Conservation (phyloP, 2,113 vertebrate species). For the Perca schrenkii region DNA sequence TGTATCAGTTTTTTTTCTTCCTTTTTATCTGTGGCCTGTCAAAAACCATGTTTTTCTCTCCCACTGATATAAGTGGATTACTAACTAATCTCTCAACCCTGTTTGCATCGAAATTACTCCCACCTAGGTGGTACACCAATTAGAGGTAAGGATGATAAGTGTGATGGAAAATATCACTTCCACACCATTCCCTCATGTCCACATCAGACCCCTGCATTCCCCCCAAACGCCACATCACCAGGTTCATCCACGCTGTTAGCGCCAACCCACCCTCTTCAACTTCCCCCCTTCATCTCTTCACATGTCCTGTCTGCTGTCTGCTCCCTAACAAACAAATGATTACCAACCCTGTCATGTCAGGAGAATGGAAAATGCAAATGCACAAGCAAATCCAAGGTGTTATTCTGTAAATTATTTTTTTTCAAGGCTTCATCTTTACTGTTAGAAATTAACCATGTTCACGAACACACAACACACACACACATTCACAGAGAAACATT, state of each 20-base stretch:
- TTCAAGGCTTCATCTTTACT: conserved; percentile 1
- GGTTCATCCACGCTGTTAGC: conserved; percentile 75
- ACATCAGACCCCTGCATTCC: conserved; percentile 85
- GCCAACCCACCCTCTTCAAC: conserved; percentile 62
- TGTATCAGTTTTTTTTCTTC: conserved; percentile 22
- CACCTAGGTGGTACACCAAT: conserved; percentile 98
- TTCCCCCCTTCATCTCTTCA: conserved; percentile 43
- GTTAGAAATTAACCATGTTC: background rate
- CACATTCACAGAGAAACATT: conserved; percentile 9
- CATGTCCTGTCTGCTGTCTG: conserved; percentile 63
- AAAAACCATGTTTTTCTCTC: conserved; percentile 66
- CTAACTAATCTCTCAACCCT: conserved; percentile 91
- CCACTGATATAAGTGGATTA: conserved; percentile 73
- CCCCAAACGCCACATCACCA: conserved; percentile 43
- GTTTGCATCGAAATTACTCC: conserved; percentile 98
- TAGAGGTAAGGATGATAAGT: conserved; percentile 97
- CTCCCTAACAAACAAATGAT: conserved; percentile 74
- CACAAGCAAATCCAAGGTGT: conserved; percentile 35
- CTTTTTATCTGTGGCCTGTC: conserved; percentile 54
- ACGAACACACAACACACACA: background rate
- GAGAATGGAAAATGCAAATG: conserved; percentile 31
- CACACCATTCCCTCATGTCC: conserved; percentile 68
- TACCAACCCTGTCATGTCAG: conserved; percentile 65
- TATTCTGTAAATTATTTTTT: conserved; percentile 42
- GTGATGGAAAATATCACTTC: conserved; percentile 80